These are phyloP conservation scores for Vespertilio murinus DNA, from an alignment of 2,797 vertebrate species.

Conservation along the genomic window DNA sequence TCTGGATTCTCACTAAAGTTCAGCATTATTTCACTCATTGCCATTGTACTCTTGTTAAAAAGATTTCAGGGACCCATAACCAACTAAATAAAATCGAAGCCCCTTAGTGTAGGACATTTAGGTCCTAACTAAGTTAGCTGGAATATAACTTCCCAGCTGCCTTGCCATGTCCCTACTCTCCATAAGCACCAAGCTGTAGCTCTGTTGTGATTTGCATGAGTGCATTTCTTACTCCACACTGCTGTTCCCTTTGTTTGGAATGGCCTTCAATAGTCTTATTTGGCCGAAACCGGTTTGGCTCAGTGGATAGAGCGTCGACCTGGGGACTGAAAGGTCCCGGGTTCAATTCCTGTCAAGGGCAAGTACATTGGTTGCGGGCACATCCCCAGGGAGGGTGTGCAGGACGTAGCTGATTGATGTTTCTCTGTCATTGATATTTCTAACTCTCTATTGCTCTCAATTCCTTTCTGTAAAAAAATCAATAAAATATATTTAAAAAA, in stretches of 20 bases:
- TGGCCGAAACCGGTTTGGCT: no score
- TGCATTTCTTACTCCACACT: background rate
- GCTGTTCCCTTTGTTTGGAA: background rate
- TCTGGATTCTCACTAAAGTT: background rate
- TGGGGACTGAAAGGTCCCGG: no score
- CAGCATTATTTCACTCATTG: background rate
- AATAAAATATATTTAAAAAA: no score
- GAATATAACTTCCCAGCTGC: background rate
- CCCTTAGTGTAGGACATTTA: background rate
- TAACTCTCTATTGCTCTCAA: no score
- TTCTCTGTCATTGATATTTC: no score
- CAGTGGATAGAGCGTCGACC: no score
- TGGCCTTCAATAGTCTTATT: background rate
- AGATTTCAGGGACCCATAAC: background rate
- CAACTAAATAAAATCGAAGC: background rate
- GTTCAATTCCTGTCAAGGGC: no score
- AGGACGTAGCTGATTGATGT: no score
- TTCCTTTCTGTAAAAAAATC: no score
- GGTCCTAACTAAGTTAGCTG: background rate
- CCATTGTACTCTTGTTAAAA: background rate
- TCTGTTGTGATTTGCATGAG: background rate
- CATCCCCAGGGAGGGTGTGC: no score
- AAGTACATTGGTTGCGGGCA: no score
- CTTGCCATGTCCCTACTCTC: background rate
- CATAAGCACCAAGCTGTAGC: background rate